phyloP scores from a whole-genome alignment of 2,797 vertebrate species.

The Leptodactylus fallax region DNA sequence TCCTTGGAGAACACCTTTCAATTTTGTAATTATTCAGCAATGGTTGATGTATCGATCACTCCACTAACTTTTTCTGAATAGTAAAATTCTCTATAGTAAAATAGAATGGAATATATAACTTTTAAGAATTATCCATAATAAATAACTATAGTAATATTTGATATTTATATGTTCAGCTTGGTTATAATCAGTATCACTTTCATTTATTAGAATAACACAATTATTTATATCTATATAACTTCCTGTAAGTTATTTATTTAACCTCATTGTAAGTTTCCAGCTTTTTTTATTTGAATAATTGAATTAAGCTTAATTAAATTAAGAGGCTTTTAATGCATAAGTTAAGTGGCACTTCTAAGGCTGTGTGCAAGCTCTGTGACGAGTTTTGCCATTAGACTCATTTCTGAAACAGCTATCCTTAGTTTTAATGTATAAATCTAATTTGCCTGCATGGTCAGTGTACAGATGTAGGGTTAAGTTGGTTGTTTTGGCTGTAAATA shows the following conservation, averaged over 20 bases:
- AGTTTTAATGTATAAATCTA: constrained; percentile 26
- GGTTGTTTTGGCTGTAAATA: neutral
- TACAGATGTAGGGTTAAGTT: neutral
- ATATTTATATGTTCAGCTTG: neutral
- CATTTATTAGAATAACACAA: neutral
- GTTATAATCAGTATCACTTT: neutral
- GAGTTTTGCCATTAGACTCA: constrained; percentile 12
- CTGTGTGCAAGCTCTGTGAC: constrained; percentile 17
- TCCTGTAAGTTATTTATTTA: neutral
- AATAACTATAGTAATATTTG: neutral
- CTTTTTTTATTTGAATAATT: constrained; percentile 20
- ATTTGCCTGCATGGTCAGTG: neutral
- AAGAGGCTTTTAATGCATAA: constrained; percentile 39
- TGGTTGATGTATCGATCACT: too few species aligned
- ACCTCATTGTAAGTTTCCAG: neutral
- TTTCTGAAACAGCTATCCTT: neutral
- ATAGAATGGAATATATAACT: neutral
- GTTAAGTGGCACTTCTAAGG: constrained; percentile 46
- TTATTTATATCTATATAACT: neutral
- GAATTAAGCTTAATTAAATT: constrained; percentile 19
- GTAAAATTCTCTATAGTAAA: too few species aligned
- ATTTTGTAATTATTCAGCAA: too few species aligned
- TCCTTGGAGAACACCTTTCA: too few species aligned
- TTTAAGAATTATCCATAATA: neutral
- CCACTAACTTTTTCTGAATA: too few species aligned